These are phyloP conservation scores for Temnothorax curvispinosus DNA, from an alignment of 1,140 invertebrate species.

Conservation along the genomic window DNA sequence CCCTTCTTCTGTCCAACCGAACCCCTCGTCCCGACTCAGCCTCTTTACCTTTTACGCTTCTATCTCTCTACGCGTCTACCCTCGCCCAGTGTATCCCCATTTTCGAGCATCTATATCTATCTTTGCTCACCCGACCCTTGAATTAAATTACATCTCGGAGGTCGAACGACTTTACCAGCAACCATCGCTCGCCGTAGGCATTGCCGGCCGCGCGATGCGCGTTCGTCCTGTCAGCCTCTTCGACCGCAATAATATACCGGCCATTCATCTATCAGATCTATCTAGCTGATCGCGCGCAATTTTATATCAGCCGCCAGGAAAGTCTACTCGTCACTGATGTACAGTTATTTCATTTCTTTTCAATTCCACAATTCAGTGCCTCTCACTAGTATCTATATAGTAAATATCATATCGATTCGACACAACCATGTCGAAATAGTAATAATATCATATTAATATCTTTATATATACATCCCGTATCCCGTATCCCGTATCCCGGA, in stretches of 20 bases:
- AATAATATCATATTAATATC: background rate
- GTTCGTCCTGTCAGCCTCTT: conserved; percentile 9
- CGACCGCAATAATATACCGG: background rate
- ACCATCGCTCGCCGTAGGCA: conserved; percentile 6
- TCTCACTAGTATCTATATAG: too few species aligned
- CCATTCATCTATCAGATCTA: background rate
- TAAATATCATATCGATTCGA: background rate
- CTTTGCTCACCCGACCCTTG: conserved; percentile 69
- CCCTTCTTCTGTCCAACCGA: background rate
- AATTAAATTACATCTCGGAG: conserved; percentile 71
- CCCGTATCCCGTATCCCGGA: too few species aligned
- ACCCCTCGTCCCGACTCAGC: background rate
- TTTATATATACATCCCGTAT: too few species aligned
- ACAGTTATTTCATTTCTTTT: background rate
- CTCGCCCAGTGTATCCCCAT: conserved; percentile 45
- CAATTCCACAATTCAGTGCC: background rate
- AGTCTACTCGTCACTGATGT: background rate
- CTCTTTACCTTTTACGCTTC: conserved; percentile 27
- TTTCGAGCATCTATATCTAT: conserved; percentile 67
- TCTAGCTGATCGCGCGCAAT: background rate
- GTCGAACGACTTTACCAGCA: conserved; percentile 44
- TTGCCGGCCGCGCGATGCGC: background rate
- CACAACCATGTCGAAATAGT: background rate
- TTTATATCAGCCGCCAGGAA: background rate
- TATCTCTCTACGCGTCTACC: conserved; percentile 3